Conservation (phyloP, 2,113 vertebrate species). For the Caracal caracal region DNA sequence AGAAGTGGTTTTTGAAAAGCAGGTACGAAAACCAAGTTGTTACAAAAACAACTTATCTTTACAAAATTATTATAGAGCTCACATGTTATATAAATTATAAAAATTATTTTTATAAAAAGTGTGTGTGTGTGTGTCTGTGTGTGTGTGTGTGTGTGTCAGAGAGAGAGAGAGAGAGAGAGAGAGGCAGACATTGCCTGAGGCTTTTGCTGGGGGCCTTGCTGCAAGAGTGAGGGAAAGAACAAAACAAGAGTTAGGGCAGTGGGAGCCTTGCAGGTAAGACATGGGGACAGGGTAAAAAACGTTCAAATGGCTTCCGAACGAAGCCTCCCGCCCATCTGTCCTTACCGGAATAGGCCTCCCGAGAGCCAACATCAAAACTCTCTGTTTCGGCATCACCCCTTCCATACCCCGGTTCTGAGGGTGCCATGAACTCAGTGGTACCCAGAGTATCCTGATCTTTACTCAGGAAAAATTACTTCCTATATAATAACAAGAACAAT, state of each 20-base stretch:
- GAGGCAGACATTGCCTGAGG: neutral
- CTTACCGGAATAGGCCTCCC: neutral
- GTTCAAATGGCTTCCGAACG: neutral
- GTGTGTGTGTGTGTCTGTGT: neutral
- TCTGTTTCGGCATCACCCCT: neutral
- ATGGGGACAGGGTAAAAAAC: neutral
- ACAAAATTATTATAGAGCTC: neutral
- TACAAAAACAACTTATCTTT: conserved; percentile 4
- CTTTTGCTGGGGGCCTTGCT: neutral
- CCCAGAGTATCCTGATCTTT: neutral
- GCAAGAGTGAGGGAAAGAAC: accelerated
- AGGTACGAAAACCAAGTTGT: neutral
- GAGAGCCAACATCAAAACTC: no score
- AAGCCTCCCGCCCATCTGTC: neutral
- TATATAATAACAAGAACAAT: neutral
- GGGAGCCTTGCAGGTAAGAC: neutral
- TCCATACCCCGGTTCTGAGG: neutral
- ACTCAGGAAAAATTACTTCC: neutral
- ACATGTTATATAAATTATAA: neutral
- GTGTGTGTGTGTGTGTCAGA: neutral
- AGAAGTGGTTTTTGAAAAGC: neutral
- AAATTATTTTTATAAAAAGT: neutral
- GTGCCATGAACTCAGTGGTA: no score
- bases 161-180: no score
- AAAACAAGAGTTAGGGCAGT: neutral